Conservation (phyloP, 2,888 invertebrate species). For the Saturnia pavonia region DNA sequence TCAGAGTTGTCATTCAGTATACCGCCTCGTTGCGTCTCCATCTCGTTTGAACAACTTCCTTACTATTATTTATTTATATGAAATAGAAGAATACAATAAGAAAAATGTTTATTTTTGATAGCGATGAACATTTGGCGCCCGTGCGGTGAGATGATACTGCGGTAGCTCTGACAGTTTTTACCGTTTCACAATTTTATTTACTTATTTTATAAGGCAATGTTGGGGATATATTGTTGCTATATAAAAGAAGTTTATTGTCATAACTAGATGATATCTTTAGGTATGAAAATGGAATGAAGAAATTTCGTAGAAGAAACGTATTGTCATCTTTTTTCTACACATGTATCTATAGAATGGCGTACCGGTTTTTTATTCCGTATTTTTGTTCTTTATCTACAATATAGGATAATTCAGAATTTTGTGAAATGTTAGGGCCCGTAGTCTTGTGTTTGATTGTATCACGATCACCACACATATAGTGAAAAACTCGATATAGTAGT, state of each 20-base stretch:
- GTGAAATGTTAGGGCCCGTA: no score
- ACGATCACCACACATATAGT: no score
- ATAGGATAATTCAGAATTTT: no score
- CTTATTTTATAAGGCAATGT: neutral
- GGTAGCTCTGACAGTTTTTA: neutral
- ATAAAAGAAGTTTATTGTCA: neutral
- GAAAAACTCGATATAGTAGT: neutral
- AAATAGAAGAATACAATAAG: conserved; percentile 3
- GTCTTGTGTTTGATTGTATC: no score
- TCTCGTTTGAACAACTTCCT: neutral
- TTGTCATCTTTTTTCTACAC: neutral
- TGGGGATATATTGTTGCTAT: neutral
- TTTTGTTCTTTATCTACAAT: no score
- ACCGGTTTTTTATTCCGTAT: neutral
- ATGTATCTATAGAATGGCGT: neutral
- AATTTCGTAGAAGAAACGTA: neutral
- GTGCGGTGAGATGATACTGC: neutral
- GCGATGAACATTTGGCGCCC: neutral
- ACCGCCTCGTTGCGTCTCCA: neutral
- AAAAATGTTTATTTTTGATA: conserved; percentile 7
- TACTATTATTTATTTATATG: neutral
- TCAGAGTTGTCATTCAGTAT: neutral
- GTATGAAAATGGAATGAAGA: neutral
- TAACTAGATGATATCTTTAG: neutral
- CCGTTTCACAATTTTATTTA: neutral